Base-by-base conservation (phyloP, 1,140 invertebrate species). In the Pectinophora gossypiella region DNA sequence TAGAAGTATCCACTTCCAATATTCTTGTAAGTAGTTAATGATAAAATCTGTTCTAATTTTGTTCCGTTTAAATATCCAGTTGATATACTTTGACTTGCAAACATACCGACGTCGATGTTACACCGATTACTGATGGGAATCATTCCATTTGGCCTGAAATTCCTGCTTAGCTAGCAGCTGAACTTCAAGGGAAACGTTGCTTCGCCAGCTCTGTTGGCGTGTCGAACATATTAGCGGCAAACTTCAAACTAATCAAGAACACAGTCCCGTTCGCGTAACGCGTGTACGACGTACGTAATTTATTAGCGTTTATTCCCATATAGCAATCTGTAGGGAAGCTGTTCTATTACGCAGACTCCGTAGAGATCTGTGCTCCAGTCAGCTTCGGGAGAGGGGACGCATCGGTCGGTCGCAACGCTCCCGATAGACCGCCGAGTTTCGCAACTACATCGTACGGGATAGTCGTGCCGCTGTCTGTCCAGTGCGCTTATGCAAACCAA, bases 281-380 rank as follows among this genome's bases (percentile, higher is more conserved):
- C 68, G 62, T 73, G 71, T 78, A 73, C 72, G 79, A 72, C 75
- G 77, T 82, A 68, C 68, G 79, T 86, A 86, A 86, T 86, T 85
- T 86, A 86, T 85, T 82, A 86, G 74, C 77, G 75, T 75, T 86
- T 85, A 87, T 87, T 83, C 83, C 74, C 78, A 80, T 81, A 84
- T 68, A 84, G 73, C 81, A 85, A 84, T 86, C 77, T 86, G 81
- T 82, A 82, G 75, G 76, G 82, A 85, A 81, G 68, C 64, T 69
- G 77, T 76, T 61, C 82, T 70, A 83, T 78, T 86, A 87, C 84
- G 84, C 84, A 87, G 84, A 87, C 84, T 87, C 84, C 84, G 77
- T 65, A 45, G 71, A 77, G 79, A 82, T 77, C 74, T 64, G 72
- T 72, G 76, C 68, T 76, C 75, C 78, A 87, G 81, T 87, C 64